phyloP scores from a whole-genome alignment of 2,797 vertebrate genomes.

The Hephaestus fuliginosus region DNA sequence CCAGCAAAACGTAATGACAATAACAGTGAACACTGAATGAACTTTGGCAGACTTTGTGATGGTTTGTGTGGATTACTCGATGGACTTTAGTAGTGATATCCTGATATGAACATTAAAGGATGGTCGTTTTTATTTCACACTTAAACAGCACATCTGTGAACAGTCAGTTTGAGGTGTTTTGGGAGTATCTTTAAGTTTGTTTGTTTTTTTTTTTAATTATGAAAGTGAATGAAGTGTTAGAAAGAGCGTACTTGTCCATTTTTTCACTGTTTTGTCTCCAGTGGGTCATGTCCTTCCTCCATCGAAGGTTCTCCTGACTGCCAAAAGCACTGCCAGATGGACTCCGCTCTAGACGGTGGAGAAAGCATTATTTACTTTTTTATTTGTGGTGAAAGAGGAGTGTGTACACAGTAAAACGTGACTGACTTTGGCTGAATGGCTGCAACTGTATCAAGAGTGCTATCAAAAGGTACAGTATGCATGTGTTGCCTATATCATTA shows the following conservation, averaged over 20 bases:
- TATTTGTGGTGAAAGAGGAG: conserved; percentile 30
- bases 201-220: neutral
- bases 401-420: conserved; percentile 39
- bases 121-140: neutral
- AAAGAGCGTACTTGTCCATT: conserved; percentile 94
- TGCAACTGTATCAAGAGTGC: conserved; percentile 8
- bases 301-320: conserved; percentile 97
- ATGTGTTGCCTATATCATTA: neutral
- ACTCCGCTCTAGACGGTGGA: conserved; percentile 90
- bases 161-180: neutral
- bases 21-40: neutral
- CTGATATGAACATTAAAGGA: neutral
- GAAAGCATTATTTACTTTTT: conserved; percentile 43
- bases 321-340: conserved; percentile 98
- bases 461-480: conserved; percentile 2
- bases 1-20: conserved; percentile 15
- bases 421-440: neutral
- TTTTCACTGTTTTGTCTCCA: conserved; percentile 99
- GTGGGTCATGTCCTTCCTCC: conserved; percentile 99
- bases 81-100: conserved; percentile 1
- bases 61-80: conserved; percentile 1
- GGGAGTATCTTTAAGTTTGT: neutral
- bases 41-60: neutral
- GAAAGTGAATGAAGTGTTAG: neutral
- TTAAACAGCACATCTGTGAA: neutral